Evolutionary conservation across 2,797 vertebrate species (phyloP).

Genomic region (Spinus olivaceus): DNA sequence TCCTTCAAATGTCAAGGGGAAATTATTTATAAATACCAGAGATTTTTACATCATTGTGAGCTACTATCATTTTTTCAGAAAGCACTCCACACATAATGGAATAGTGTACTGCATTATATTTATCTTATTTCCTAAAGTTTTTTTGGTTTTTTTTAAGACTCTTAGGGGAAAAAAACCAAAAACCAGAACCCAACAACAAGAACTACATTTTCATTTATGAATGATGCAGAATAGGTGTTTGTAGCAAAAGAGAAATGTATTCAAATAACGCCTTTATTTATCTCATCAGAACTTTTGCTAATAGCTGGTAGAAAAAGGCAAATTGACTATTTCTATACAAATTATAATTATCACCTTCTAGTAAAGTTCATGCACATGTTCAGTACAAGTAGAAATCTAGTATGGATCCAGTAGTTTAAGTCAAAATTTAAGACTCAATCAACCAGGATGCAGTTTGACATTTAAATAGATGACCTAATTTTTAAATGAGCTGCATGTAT

Average conservation of each 20-base stretch:
- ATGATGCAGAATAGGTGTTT: background rate
- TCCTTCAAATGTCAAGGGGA: background rate
- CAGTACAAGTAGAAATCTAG: background rate
- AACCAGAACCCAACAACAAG: background rate
- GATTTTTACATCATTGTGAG: background rate
- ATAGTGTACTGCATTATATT: background rate
- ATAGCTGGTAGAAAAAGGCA: background rate
- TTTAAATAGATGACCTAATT: background rate
- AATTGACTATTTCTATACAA: background rate
- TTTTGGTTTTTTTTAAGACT: background rate
- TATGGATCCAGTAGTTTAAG: background rate
- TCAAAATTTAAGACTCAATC: background rate
- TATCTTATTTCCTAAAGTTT: background rate
- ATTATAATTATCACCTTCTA: background rate
- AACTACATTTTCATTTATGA: background rate
- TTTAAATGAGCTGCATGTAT: background rate
- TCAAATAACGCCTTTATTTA: background rate
- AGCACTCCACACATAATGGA: background rate
- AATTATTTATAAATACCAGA: background rate
- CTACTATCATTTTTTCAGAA: background rate
- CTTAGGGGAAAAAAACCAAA: rapidly evolving
- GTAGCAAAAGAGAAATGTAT: background rate
- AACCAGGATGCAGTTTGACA: background rate
- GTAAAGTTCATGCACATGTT: background rate
- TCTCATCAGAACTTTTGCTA: background rate